Evolutionary conservation across 2,113 vertebrate species (phyloP), one percentile per base, ranked within the genome.

Genomic region (Cebus imitator): DNA sequence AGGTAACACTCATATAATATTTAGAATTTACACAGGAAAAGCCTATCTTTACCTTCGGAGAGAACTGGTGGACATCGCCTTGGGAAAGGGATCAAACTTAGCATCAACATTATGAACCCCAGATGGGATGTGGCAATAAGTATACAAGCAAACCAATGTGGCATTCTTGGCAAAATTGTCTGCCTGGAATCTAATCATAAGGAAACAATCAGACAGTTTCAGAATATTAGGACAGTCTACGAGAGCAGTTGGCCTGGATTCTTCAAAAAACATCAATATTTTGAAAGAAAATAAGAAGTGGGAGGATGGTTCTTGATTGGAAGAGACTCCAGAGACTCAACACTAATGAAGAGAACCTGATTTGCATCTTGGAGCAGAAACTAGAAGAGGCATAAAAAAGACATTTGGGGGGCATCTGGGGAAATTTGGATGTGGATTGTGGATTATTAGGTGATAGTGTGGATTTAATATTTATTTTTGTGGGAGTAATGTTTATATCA

Each of bases 161-260:
- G 16, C 68, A 17, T 84, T 94, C 70, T 94, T 92, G 57, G 76
- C 84, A 57, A 76, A 76, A 64, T 25, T 40, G 21, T 73, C 58
- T 58, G n/a, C 40, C 57, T 79, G 20, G 13, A 66, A 89, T 88
- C 58, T 43, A 72, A 85, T 82, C 91, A 80, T 87, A 89, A 92
- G 94, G 86, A 97, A 89, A 70, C 91, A 88, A 86, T 92, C 95
- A 96, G 75, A 61, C 27, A 23, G 37, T 85, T 94, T 82, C 64
- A 95, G 95, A 84, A 78, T n/a, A 86, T 10, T 48, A 66, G 85
- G 90, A 84, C 68, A 64, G 25, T 90, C 70, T 94, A 95, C 32
- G 87, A 96, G 80, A 94, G 58, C 57, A 85, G 1, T 13, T 86
- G 91, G 88, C 82, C 50, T 85, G 37, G 16, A 68, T 85, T 23